phyloP scores from a whole-genome alignment of 92 coral and sea anemone genomes.

The Zoanthus solanderi region DNA sequence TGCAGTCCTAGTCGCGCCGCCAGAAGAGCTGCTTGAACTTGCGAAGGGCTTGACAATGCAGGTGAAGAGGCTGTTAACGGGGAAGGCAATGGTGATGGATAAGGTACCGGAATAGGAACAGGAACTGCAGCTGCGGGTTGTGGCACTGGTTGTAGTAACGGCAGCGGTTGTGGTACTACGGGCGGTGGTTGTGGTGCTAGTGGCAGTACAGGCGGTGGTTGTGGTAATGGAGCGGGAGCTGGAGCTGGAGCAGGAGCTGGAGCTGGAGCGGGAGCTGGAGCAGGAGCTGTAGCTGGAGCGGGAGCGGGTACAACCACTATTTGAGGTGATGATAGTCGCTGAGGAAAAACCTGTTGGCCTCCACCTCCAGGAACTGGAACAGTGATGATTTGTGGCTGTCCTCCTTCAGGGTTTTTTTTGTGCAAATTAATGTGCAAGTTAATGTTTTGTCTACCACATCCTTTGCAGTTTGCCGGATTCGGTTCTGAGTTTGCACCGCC shows the following conservation, averaged over 20 bases:
- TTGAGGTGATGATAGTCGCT: not conserved
- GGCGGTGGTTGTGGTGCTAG: conserved; percentile 15
- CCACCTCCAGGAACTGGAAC: conserved; percentile 10
- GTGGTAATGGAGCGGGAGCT: not conserved
- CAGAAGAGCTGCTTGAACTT: conserved; percentile 12
- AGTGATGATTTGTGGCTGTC: conserved; percentile 26
- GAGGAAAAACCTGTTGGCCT: not conserved
- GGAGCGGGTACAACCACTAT: conserved; percentile 34
- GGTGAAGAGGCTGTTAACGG: conserved; percentile 1
- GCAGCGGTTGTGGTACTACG: not conserved
- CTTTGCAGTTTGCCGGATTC: conserved; percentile 10
- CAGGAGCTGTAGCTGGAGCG: not conserved
- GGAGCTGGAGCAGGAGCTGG: conserved; percentile 12
- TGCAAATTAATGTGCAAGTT: conserved; percentile 34
- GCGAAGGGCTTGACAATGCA: conserved; percentile 21
- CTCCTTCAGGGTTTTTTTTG: conserved; percentile 28
- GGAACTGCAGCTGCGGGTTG: not conserved
- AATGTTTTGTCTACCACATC: conserved; percentile 36
- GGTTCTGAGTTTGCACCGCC: conserved; percentile 25
- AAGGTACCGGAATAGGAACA: conserved; percentile 13
- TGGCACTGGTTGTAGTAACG: not conserved
- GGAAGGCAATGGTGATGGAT: not conserved
- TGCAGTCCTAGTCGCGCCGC: conserved; percentile 37
- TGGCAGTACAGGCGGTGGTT: not conserved
- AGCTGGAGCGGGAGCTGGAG: not conserved